Percentiles rank a stretch among this genome's conserved stretches.
Conservation (phyloP, 2,113 vertebrate genomes). For the Opisthocomus hoazin region DNA sequence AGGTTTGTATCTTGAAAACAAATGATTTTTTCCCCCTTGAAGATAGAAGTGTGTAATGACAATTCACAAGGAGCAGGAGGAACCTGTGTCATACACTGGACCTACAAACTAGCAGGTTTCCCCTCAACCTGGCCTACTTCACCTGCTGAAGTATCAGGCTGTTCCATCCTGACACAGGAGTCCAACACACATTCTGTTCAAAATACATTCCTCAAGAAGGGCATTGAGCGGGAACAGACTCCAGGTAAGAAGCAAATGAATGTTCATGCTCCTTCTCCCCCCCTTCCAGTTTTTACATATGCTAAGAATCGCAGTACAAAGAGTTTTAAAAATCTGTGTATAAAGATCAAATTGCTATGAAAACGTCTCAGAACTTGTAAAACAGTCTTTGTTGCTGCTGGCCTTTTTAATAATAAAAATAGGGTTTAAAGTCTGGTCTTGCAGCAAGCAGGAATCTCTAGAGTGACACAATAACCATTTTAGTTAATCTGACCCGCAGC, state of each 20-base stretch:
- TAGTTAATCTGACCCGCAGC: conserved; percentile 68
- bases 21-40: background rate
- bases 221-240: background rate
- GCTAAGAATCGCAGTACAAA: conserved; percentile 31
- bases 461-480: conserved; percentile 68
- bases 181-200: background rate
- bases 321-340: conserved; percentile 48
- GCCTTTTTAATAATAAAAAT: conserved; percentile 70
- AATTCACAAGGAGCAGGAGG: background rate
- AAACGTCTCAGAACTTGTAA: conserved; percentile 59
- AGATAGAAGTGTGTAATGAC: background rate
- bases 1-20: background rate
- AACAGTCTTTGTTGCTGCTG: conserved; percentile 66
- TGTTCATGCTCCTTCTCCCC: background rate
- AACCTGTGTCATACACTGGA: background rate
- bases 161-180: background rate
- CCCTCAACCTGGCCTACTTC: background rate
- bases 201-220: background rate
- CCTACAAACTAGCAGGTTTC: background rate
- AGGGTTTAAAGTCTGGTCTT: conserved; percentile 62
- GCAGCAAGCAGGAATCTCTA: conserved; percentile 57
- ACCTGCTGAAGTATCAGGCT: background rate
- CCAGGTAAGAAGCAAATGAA: background rate
- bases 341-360: conserved; percentile 66
- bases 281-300: background rate